Evolutionary conservation across 2,113 vertebrate species (phyloP).

Genomic region (Hydrolagus affinis): DNA sequence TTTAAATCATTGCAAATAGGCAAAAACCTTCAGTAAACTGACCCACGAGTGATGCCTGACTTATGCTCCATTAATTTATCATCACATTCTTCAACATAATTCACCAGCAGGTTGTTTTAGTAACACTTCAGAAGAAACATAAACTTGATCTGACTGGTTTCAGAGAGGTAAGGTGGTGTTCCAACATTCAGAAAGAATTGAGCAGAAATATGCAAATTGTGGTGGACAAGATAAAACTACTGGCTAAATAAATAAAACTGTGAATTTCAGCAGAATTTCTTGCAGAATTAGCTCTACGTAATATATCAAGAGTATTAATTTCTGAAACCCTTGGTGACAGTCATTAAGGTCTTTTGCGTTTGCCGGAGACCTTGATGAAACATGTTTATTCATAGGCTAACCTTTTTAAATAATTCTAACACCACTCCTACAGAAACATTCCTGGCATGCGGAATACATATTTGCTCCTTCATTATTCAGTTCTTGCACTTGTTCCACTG

Average conservation of each 20-base stretch:
- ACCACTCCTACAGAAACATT: conserved; percentile 17
- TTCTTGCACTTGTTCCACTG: conserved; percentile 14
- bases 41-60: background rate
- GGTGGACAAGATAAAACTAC: background rate
- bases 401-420: conserved; percentile 18
- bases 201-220: background rate
- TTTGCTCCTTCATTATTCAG: conserved; percentile 26
- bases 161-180: background rate
- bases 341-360: background rate
- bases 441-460: conserved; percentile 16
- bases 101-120: background rate
- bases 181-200: background rate
- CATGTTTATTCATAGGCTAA: conserved; percentile 24
- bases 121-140: background rate
- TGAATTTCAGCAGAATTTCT: background rate
- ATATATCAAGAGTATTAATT: background rate
- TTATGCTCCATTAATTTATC: conserved; percentile 8
- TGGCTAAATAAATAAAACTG: background rate
- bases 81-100: background rate
- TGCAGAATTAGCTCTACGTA: background rate
- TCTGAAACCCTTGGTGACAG: background rate
- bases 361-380: background rate
- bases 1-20: background rate
- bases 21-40: background rate
- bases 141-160: background rate